Base-by-base conservation (phyloP, 1,140 invertebrate species). In the Lordiphosa clarofinis region DNA sequence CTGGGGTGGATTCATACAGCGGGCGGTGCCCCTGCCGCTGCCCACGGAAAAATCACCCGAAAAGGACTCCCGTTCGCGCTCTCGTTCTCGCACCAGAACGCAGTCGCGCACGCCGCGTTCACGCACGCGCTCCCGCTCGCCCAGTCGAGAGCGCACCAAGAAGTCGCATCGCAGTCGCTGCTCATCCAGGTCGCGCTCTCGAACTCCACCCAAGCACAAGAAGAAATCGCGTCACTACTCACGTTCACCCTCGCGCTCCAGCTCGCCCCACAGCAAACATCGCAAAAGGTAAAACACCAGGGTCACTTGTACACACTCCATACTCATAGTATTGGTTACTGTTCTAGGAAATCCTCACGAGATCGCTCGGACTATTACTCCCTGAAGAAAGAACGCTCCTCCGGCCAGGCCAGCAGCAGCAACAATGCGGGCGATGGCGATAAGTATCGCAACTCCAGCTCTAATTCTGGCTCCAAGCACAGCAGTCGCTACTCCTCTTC, bases 1-100 rank as follows among this genome's bases (percentile, higher is more conserved):
- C 35, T 92, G 92, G 92, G 91, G 92, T 33, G 92, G 92, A 47
- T 93, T 93, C 59, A 92, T 93, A 56, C 88, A 89, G 58, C 74
- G 88, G 36, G 69, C 87, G 0, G 42, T 88, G 15, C 82, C 86
- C 1, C 58, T 76, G 7, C 82, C 86, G 35, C 35, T 81, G 35
- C 88, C 81, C 4, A 65, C 75, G 21, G 67, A 79, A 9, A 88
- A 87, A 49, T 81, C 84, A 21, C 86, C 87, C 4, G 66, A 82
- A 24, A 87, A 87, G 54, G 79, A 87, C 21, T 87, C 87, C 2
- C 59, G 78, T n/a, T 87, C 87, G 7, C 58, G 71, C 12, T 84
- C 86, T 5, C 62, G 75, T 12, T 79, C 76, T 6, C 82, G 90
- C 21, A 90, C 90, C 9, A 89, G 90, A 12, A 90, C 89, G 4